phyloP scores from a whole-genome alignment of 2,888 invertebrate species.

The Nowickia ferox region DNA sequence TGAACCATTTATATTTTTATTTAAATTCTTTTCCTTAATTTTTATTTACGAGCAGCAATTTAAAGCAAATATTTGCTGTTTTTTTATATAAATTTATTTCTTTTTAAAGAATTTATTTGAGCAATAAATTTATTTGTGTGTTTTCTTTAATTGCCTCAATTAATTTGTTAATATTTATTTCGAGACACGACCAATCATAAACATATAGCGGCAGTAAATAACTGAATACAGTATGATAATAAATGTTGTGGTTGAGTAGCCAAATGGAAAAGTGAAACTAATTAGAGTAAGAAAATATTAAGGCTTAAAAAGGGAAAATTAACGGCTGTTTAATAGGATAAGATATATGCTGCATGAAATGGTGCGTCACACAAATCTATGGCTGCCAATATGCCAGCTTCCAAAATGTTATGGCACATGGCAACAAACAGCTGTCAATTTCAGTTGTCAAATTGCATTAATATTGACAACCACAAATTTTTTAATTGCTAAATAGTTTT shows the following conservation, averaged over 20 bases:
- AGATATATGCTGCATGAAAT: no score
- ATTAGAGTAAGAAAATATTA: no score
- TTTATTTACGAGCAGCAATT: neutral
- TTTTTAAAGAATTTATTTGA: neutral
- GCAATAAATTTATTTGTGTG: slow-evolving; percentile 17
- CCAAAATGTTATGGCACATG: no score
- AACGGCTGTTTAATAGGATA: no score
- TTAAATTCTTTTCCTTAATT: neutral
- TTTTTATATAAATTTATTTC: slow-evolving; percentile 7
- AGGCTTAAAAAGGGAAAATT: no score
- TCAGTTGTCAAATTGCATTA: no score
- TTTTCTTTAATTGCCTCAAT: slow-evolving; percentile 34
- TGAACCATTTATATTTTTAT: neutral
- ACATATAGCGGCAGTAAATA: neutral
- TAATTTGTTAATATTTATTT: slow-evolving; percentile 26
- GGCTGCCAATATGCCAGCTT: no score
- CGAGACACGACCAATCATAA: neutral
- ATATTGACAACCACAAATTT: no score
- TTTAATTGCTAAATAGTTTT: no score
- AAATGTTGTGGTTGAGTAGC: neutral
- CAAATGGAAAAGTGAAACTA: neutral
- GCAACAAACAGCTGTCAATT: no score
- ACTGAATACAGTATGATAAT: neutral
- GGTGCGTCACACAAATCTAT: no score
- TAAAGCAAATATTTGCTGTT: slow-evolving; percentile 10